Conservation (phyloP, 2,797 vertebrate genomes). For the Cuculus canorus region DNA sequence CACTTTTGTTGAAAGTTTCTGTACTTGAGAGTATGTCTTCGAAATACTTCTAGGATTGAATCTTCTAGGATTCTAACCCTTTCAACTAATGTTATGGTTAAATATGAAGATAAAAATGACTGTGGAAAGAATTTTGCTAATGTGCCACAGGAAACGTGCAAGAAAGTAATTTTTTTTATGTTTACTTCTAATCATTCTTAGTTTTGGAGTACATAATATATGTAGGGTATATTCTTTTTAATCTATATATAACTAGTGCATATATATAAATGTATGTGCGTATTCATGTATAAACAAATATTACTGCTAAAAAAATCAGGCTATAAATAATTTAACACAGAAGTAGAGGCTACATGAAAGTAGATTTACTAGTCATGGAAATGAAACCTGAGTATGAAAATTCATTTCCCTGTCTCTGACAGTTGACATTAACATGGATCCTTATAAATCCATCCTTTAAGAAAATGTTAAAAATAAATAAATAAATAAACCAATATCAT, state of each 20-base stretch:
- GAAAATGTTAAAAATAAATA: slow-evolving; percentile 36
- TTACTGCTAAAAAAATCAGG: too few relatives aligned
- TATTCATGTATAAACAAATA: not conserved
- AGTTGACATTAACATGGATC: slow-evolving; percentile 30
- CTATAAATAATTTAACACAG: not conserved
- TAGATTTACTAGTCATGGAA: slow-evolving; percentile 8
- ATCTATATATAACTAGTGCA: not conserved
- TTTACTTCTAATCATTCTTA: too few relatives aligned
- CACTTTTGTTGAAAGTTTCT: not conserved
- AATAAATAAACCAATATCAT: slow-evolving; percentile 31
- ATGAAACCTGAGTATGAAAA: slow-evolving; percentile 35
- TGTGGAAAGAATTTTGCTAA: too few relatives aligned
- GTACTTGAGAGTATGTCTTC: too few relatives aligned
- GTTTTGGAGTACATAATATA: too few relatives aligned
- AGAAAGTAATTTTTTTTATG: too few relatives aligned
- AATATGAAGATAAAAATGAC: too few relatives aligned
- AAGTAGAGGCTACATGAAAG: not conserved
- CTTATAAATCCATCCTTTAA: slow-evolving; percentile 37
- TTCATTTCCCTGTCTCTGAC: slow-evolving; percentile 19
- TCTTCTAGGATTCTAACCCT: too few relatives aligned
- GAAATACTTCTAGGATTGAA: too few relatives aligned
- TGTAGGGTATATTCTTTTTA: not conserved
- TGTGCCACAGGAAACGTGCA: too few relatives aligned
- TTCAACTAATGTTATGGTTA: too few relatives aligned
- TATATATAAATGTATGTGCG: not conserved